Base-by-base conservation (phyloP, 2,888 invertebrate genomes). In the Parelbella ahira region DNA sequence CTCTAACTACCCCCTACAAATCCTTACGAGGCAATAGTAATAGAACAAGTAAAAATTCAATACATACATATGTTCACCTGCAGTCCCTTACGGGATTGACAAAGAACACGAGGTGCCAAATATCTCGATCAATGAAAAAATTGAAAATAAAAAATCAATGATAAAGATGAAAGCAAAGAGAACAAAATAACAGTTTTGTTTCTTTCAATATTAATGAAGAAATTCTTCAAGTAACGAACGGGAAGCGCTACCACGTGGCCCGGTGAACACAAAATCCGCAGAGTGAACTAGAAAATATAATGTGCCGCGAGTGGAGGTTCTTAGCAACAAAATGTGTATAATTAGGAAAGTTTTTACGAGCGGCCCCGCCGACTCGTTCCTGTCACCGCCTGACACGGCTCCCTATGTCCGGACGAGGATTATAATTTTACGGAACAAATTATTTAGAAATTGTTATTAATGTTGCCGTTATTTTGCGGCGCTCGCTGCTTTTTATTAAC, bases 261-360 rank as follows among this genome's bases (percentile, higher is more conserved):
- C 8, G 2, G 2, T 53, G 73, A n/a, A 70, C 74, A 74, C 66
- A 67, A 63, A 64, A 80, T 73, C 66, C 66, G 54, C 65, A 66
- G 76, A 81, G 80, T 78, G 74, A 80, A 79, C 75, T 78, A 72
- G 75, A 73, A 81, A 78, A 80, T 78, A 79, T 82, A 79, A 81
- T 70, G 70, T 68, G 67, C 60, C 61, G 56, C 54, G 65, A 70
- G 68, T 69, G 64, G 51, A 61, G 66, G 61, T 70, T 78, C 78
- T 83, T 81, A 72, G 74, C 78, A 74, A 74, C 83, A 76, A 81
- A 87, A 83, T 83, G 76, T 79, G 78, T 76, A 81, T 86, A 86
- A 86, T 86, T 86, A 87, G 78, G 77, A 86, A 86, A 86, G 84
- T 86, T 87, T 87, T 84, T 84, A 84, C 72, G 82, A 81, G 76